Evolutionary conservation across 2,797 vertebrate species (phyloP).

Genomic region (Morelia viridis): DNA sequence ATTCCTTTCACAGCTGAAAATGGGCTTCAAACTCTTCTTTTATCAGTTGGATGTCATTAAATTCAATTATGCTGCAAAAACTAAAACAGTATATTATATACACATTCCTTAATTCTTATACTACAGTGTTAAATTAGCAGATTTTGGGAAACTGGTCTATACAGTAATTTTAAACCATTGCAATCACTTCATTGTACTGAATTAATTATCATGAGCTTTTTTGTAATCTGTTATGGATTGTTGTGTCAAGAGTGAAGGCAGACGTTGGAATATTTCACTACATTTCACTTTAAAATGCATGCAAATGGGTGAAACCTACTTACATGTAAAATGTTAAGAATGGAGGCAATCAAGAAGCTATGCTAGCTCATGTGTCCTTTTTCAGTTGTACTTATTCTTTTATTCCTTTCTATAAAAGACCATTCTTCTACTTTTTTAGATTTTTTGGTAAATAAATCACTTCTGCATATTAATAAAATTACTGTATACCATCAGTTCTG

Average conservation of each 20-base stretch:
- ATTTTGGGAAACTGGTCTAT: not conserved
- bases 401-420: not conserved
- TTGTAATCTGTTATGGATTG: not conserved
- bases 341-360: not conserved
- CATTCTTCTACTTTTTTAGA: not conserved
- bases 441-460: not conserved
- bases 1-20: not conserved
- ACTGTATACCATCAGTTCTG: not conserved
- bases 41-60: not conserved
- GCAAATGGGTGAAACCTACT: not conserved
- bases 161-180: not conserved
- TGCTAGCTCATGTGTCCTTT: not conserved
- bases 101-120: slow-evolving; percentile 1
- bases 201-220: not conserved
- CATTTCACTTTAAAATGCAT: slow-evolving; percentile 16
- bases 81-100: not conserved
- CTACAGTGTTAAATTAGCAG: slow-evolving; percentile 5
- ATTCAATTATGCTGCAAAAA: not conserved
- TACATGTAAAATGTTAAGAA: not conserved
- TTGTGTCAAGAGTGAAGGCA: slow-evolving; percentile 11
- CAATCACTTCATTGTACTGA: not conserved
- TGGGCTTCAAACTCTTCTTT: not conserved
- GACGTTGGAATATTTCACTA: slow-evolving; percentile 2
- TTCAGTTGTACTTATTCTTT: not conserved
- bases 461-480: not conserved